phyloP scores from a whole-genome alignment of 2,113 vertebrate genomes.

The Onychostoma macrolepis region DNA sequence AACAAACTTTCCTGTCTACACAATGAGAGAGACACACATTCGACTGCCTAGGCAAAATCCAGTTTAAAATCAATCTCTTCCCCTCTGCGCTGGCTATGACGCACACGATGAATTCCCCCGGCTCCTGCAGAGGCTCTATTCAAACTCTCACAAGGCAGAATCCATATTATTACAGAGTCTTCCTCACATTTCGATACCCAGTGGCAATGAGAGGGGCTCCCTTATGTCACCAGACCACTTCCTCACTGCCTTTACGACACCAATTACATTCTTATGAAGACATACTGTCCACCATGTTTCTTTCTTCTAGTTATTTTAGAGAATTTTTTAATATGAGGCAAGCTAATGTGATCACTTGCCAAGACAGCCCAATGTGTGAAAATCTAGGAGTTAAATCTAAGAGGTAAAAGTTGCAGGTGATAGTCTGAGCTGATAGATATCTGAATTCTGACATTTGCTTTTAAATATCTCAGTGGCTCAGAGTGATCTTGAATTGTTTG shows the following conservation, averaged over 20 bases:
- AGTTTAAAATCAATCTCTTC: constrained; percentile 57
- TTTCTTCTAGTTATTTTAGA: neutral
- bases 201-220: constrained; percentile 4
- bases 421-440: constrained; percentile 25
- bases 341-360: neutral
- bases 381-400: neutral
- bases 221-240: constrained; percentile 21
- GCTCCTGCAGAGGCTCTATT: constrained; percentile 29
- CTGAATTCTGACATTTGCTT: constrained; percentile 17
- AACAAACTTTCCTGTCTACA: constrained; percentile 38
- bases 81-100: constrained; percentile 39
- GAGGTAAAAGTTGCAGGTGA: neutral
- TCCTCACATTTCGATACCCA: constrained; percentile 15
- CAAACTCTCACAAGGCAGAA: constrained; percentile 42
- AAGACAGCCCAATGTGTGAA: neutral
- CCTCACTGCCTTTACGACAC: constrained; percentile 6
- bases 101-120: constrained; percentile 40
- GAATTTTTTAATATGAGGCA: neutral
- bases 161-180: constrained; percentile 45
- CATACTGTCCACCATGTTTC: neutral
- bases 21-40: constrained; percentile 35
- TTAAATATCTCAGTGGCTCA: constrained; percentile 31
- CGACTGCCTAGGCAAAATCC: constrained; percentile 47
- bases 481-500: constrained; percentile 21
- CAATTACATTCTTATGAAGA: constrained; percentile 50